Conservation (phyloP, 64 coral and sea anemone species). For the Montipora foliosa region DNA sequence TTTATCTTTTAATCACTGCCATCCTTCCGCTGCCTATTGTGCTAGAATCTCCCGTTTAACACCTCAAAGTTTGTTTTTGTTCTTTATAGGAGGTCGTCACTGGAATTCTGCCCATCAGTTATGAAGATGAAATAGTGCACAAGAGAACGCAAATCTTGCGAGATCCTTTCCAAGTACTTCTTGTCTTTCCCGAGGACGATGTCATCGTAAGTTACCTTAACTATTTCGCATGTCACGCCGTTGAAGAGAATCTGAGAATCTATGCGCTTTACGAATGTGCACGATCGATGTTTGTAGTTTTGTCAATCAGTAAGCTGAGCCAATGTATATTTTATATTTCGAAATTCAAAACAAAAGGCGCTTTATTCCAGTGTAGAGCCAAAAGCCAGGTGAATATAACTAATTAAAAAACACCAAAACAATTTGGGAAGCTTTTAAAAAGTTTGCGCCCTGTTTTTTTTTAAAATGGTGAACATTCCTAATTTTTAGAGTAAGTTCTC, state of each 20-base stretch:
- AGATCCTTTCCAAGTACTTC: constrained; percentile 81
- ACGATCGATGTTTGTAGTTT: background rate
- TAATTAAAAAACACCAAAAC: constrained; percentile 6
- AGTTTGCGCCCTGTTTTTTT: background rate
- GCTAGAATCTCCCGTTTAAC: background rate
- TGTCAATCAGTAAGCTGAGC: background rate
- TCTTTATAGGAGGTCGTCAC: constrained; percentile 79
- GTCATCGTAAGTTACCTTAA: constrained; percentile 70
- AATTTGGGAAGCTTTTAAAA: background rate
- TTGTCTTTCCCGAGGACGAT: constrained; percentile 88
- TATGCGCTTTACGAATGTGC: background rate
- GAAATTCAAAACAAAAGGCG: background rate
- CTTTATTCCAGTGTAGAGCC: background rate
- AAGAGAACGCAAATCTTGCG: constrained; percentile 93
- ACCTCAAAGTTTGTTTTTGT: constrained; percentile 50
- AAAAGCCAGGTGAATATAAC: background rate
- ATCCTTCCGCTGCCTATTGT: constrained; percentile 10
- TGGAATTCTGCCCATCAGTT: constrained; percentile 91
- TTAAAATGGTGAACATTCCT: no score
- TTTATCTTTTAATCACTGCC: constrained; percentile 35
- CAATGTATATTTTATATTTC: background rate
- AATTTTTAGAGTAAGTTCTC: background rate
- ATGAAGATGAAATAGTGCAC: constrained; percentile 95
- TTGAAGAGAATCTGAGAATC: background rate
- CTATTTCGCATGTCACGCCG: background rate